These are phyloP conservation scores for Lissocephala sabroskyi DNA, from an alignment of 2,888 invertebrate genomes.

Conservation along the genomic window DNA sequence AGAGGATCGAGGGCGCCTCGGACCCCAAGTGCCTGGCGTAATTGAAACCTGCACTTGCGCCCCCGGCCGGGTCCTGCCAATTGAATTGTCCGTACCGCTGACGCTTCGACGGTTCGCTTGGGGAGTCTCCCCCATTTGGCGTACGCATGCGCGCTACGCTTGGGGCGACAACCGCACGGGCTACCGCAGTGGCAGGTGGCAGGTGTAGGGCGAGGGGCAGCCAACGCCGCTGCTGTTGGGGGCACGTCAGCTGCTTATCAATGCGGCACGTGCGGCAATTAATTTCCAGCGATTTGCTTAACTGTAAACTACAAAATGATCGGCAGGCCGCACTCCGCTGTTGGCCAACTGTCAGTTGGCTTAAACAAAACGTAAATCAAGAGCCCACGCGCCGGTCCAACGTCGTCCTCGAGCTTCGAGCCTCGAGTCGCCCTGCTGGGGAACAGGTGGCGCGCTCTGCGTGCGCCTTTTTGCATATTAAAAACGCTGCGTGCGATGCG, in stretches of 20 bases:
- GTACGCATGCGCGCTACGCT: no score
- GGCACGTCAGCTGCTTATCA: conserved; percentile 51
- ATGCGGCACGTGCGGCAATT: conserved; percentile 43
- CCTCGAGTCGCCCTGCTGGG: not conserved
- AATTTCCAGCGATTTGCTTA: conserved; percentile 58
- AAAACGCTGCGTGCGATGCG: conserved; percentile 21
- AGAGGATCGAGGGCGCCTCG: no score
- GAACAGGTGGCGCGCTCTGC: conserved; percentile 45
- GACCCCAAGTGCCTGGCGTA: no score
- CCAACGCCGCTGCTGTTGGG: not conserved
- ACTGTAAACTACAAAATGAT: conserved; percentile 45
- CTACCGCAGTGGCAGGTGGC: conserved; percentile 4
- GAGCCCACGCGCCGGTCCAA: conserved; percentile 47
- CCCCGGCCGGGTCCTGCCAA: no score
- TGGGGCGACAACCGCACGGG: not conserved
- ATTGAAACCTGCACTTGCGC: no score
- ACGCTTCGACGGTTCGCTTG: no score
- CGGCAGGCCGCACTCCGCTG: not conserved
- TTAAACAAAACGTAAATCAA: conserved; percentile 54
- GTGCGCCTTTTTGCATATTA: conserved; percentile 48
- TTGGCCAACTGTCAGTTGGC: conserved; percentile 33
- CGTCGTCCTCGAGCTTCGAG: conserved; percentile 4
- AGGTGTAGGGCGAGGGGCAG: no score
- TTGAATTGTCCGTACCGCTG: no score
- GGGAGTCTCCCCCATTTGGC: no score